Evolutionary conservation across 1,140 invertebrate genomes (phyloP).

Genomic region (Tetragonula clypearis): DNA sequence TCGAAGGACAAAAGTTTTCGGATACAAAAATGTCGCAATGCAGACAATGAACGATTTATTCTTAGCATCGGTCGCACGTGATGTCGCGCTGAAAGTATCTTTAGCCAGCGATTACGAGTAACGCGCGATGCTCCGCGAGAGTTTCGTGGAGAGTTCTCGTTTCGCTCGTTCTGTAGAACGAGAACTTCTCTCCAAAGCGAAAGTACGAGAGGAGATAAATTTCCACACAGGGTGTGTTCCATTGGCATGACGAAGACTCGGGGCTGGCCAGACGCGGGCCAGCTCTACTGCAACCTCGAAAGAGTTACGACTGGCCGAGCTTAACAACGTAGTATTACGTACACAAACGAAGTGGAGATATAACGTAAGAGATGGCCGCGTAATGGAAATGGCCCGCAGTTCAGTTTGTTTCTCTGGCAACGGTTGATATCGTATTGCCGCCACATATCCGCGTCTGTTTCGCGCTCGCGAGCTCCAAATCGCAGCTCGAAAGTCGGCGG

Average conservation of each 20-base stretch:
- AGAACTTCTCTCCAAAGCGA: neutral
- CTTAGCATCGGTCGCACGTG: no score
- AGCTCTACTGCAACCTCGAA: neutral
- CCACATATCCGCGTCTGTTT: neutral
- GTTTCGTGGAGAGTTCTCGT: neutral
- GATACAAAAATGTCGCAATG: no score
- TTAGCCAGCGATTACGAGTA: neutral
- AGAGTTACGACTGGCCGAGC: neutral
- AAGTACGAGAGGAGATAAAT: constrained; percentile 14
- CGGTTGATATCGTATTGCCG: neutral
- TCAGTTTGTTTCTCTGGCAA: constrained; percentile 15
- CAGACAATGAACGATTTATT: no score
- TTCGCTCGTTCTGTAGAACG: neutral
- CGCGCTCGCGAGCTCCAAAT: neutral
- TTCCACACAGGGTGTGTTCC: constrained; percentile 6
- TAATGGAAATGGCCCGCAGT: neutral
- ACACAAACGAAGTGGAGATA: constrained; percentile 7
- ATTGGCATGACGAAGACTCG: neutral
- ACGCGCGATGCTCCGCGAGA: neutral
- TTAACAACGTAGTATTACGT: neutral
- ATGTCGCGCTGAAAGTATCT: no score
- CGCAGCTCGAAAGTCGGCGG: neutral
- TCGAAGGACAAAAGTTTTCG: no score
- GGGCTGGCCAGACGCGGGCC: neutral
- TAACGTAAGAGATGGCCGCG: neutral